Evolutionary conservation across 2,113 vertebrate species (phyloP), one percentile per base, ranked within the genome.

Genomic region (Panthera tigris): DNA sequence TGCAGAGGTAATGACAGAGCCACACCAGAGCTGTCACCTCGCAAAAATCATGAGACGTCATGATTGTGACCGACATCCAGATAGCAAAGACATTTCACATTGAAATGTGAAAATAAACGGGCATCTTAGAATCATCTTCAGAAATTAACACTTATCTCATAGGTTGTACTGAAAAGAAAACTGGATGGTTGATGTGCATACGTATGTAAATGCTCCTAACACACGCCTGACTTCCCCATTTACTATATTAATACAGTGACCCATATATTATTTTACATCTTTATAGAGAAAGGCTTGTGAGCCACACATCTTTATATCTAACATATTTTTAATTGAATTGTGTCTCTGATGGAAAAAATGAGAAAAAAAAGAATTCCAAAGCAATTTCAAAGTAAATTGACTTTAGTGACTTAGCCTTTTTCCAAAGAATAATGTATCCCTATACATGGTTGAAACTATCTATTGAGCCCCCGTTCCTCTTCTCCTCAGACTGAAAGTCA

Each of bases 391-490:
- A 92, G 71, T 36, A 84, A 92, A 85, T 50, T 23, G 27, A 57
- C 68, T 94, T 94, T 76, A 39, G 79, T 79, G 71, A 92, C 52
- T 86, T 79, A 94, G 55, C 89, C 13, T 71, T 50, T 76, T 89
- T 36, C 12, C 3, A 15, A 89, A 74, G 21, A 92, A 71, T 27
- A 66, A 89, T 31, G 33, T 29, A 41, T 74, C 15, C n/a, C 88
- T 45, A 92, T 27, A 29, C 79, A 69, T 71, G 52, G 50, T 45
- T 88, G 52, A 84, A 89, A 65, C 10, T 36, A 68, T 39, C 55
- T 41, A 31, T 79, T 89, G 73, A 65, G 12, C 50, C 79, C 8
- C 27, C 7, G 33, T 65, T 36, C 41, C 12, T 86, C 74, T 68
- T 76, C 57, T 66, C 55, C 15, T 88, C 25, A 80, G 36, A 84